Percentiles rank a stretch among this genome's conserved stretches.
These are phyloP conservation scores for Lagenorhynchus albirostris DNA, from an alignment of 2,113 vertebrate genomes.

Conservation along the genomic window DNA sequence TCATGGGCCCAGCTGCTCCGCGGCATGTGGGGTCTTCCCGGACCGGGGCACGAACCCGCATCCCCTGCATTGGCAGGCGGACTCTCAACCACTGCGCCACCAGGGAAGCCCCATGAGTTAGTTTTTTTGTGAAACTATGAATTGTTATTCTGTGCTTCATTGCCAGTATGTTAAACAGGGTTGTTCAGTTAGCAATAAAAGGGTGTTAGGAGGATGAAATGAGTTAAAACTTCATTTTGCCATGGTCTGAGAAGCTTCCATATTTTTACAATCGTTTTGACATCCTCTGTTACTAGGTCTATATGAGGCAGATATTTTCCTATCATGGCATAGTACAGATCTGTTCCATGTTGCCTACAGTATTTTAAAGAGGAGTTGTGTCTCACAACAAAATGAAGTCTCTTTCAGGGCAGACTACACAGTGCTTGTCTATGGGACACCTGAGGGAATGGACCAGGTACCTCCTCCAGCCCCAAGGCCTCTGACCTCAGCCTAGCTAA, in stretches of 20 bases:
- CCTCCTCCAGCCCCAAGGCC: neutral
- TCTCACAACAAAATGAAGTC: neutral
- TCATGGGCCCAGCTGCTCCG: no score
- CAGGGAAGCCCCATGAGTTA: neutral
- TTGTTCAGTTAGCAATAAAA: neutral
- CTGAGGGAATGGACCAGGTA: neutral
- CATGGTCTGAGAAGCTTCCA: neutral
- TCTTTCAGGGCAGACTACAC: no score
- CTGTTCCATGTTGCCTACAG: neutral
- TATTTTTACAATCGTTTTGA: neutral
- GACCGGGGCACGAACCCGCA: no score
- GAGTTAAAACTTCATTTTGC: neutral
- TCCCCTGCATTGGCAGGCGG: no score
- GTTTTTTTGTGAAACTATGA: neutral
- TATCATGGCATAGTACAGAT: neutral
- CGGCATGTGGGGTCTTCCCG: no score
- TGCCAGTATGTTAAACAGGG: neutral
- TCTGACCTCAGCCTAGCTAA: neutral
- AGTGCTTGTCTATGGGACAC: neutral
- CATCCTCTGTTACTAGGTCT: neutral
- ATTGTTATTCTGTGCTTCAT: neutral
- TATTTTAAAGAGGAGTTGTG: neutral
- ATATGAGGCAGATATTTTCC: constrained; percentile 1
- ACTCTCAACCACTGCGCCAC: no score
- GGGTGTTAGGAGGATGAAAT: neutral